Evolutionary conservation across 23 tunicate genomes (phyloP).

Genomic region (Phallusia fumigata): DNA sequence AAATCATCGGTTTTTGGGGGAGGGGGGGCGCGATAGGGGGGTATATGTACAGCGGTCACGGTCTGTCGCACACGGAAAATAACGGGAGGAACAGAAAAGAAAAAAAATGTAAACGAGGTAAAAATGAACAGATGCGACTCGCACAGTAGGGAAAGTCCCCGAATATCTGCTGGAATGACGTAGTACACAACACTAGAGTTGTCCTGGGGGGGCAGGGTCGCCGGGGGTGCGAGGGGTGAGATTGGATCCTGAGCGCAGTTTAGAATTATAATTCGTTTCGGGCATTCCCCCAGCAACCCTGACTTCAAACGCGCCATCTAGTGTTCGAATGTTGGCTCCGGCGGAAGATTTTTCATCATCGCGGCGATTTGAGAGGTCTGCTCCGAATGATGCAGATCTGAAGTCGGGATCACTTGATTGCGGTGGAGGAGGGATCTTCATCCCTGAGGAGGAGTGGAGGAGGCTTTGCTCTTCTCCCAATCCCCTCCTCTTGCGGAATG

Average conservation of each 20-base stretch:
- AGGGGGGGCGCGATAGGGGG: neutral
- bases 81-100: neutral
- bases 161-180: neutral
- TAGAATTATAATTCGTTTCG: too few relatives aligned
- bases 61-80: too few relatives aligned
- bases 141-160: neutral
- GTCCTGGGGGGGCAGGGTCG: neutral
- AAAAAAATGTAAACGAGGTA: neutral
- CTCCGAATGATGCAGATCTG: conserved; percentile 2
- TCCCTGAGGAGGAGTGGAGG: neutral
- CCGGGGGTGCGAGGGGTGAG: too few relatives aligned
- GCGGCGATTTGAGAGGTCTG: neutral
- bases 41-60: neutral
- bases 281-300: neutral
- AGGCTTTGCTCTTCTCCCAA: neutral
- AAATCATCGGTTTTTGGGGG: neutral
- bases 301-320: neutral
- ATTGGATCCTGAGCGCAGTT: too few relatives aligned
- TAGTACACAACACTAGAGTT: neutral
- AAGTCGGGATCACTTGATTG: neutral
- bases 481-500: conserved; percentile 24
- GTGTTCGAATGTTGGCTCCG: conserved; percentile 8
- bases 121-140: neutral
- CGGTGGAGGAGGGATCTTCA: neutral
- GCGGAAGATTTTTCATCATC: neutral